phyloP scores from a whole-genome alignment of 2,888 invertebrate species.

The Pammene fasciana region DNA sequence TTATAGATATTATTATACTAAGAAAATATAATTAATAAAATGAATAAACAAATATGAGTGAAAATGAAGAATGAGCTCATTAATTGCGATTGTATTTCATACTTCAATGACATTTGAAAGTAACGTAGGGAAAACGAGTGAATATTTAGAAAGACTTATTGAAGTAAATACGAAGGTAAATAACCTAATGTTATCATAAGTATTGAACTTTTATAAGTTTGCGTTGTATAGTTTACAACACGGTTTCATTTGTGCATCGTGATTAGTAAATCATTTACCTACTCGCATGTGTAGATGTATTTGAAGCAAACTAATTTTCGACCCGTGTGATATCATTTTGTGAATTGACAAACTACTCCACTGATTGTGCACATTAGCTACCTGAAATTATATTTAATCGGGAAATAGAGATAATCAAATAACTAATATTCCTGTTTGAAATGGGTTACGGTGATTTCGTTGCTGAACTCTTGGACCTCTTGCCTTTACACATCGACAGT shows the following conservation, averaged over 20 bases:
- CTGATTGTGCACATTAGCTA: constrained; percentile 35
- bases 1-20: constrained; percentile 84
- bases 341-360: constrained; percentile 51
- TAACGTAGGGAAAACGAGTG: constrained; percentile 80
- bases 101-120: constrained; percentile 81
- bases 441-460: constrained; percentile 11
- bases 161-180: constrained; percentile 81
- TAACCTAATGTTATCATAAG: constrained; percentile 75
- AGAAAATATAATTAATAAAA: constrained; percentile 83
- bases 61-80: constrained; percentile 79
- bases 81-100: constrained; percentile 82
- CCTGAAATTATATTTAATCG: constrained; percentile 19
- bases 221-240: constrained; percentile 57
- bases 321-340: constrained; percentile 11
- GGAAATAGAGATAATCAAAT: neutral
- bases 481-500: constrained; percentile 23
- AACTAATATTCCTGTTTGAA: neutral
- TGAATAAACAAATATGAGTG: constrained; percentile 82
- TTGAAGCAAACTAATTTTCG: constrained; percentile 19
- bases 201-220: constrained; percentile 73
- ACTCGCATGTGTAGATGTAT: constrained; percentile 28
- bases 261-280: constrained; percentile 46
- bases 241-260: constrained; percentile 47
- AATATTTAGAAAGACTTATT: constrained; percentile 84
- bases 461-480: neutral